These are phyloP conservation scores for Epirrhoe tristata DNA, from an alignment of 2,888 invertebrate species.

Conservation along the genomic window DNA sequence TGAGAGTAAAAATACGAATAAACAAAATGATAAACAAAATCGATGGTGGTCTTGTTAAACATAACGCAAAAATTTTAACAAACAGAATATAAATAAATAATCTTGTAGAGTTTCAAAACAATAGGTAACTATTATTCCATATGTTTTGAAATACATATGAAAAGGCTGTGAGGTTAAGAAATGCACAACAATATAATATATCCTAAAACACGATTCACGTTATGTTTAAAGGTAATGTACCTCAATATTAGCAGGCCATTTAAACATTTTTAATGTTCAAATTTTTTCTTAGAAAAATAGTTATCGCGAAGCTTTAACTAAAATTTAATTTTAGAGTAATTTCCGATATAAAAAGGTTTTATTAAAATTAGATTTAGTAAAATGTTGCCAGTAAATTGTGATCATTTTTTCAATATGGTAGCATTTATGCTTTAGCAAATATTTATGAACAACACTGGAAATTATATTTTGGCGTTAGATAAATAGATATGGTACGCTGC, in stretches of 20 bases:
- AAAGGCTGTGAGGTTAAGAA: slow-evolving; percentile 36
- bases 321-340: slow-evolving; percentile 35
- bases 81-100: slow-evolving; percentile 2
- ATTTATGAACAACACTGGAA: slow-evolving; percentile 15
- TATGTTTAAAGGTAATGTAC: slow-evolving; percentile 22
- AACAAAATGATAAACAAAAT: slow-evolving; percentile 11
- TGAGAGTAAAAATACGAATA: slow-evolving; percentile 16
- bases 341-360: slow-evolving; percentile 30
- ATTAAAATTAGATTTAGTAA: slow-evolving; percentile 32
- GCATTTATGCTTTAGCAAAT: slow-evolving; percentile 33
- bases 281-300: slow-evolving; percentile 37
- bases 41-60: slow-evolving; percentile 15
- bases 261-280: slow-evolving; percentile 17
- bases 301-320: slow-evolving; percentile 40
- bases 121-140: slow-evolving; percentile 21
- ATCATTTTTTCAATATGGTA: slow-evolving; percentile 33
- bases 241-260: slow-evolving; percentile 30
- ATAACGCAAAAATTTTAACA: not conserved
- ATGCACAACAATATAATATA: slow-evolving; percentile 29
- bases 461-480: slow-evolving; percentile 25
- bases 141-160: slow-evolving; percentile 21
- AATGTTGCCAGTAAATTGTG: slow-evolving; percentile 36
- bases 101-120: slow-evolving; percentile 13
- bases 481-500: slow-evolving; percentile 23
- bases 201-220: slow-evolving; percentile 11